phyloP scores from a whole-genome alignment of 1,140 invertebrate genomes.

The Tribolium castaneum region DNA sequence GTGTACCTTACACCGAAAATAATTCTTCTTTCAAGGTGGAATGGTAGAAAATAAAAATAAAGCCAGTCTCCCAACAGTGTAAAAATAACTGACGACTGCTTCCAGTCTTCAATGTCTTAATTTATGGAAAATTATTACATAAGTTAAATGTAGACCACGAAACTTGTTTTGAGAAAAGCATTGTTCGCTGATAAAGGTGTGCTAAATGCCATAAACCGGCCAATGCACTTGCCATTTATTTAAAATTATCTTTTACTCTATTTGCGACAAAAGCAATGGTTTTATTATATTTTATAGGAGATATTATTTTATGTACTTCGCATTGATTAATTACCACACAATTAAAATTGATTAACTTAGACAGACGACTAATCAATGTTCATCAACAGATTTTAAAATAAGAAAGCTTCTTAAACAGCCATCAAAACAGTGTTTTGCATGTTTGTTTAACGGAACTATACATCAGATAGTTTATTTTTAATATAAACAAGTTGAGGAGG shows the following conservation, averaged over 20 bases:
- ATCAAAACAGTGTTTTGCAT: neutral
- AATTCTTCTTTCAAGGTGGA: neutral
- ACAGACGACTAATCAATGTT: neutral
- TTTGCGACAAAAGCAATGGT: neutral
- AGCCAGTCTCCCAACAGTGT: neutral
- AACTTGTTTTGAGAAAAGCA: conserved; percentile 31
- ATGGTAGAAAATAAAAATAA: neutral
- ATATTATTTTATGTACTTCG: neutral
- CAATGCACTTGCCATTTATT: conserved; percentile 21
- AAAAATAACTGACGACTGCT: conserved; percentile 20
- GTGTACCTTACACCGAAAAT: no score
- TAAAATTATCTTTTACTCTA: conserved; percentile 16
- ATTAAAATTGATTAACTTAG: conserved; percentile 12
- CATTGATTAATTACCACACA: neutral
- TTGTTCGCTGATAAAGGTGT: conserved; percentile 36
- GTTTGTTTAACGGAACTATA: neutral
- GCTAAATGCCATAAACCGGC: conserved; percentile 16
- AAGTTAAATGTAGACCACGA: conserved; percentile 23
- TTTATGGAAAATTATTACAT: conserved; percentile 40
- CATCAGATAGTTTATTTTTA: neutral
- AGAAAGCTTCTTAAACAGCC: neutral
- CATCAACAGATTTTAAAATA: neutral
- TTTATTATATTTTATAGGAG: neutral
- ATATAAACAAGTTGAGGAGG: neutral
- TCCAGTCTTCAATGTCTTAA: conserved; percentile 18